A percentile compares a stretch with the other conserved stretches of the same genome.
These are phyloP conservation scores for Chauna torquata DNA, from an alignment of 2,113 vertebrate species.

Conservation along the genomic window DNA sequence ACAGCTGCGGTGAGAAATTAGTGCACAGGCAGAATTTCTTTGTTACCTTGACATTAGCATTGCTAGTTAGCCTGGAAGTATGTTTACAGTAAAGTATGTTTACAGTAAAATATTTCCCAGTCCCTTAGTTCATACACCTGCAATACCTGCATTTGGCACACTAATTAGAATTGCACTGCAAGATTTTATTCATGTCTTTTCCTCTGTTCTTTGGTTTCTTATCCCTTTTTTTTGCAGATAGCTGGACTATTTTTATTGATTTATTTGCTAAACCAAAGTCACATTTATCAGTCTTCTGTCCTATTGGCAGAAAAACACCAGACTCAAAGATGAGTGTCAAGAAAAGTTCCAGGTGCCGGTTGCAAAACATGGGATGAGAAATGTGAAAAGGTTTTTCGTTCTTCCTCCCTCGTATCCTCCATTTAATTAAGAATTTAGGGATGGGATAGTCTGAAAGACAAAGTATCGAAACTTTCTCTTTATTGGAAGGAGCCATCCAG, in stretches of 20 bases:
- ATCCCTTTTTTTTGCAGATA: neutral
- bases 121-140: conserved; percentile 14
- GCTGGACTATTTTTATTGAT: conserved; percentile 26
- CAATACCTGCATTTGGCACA: conserved; percentile 28
- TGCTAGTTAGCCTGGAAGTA: conserved; percentile 66
- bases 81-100: conserved; percentile 46
- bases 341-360: conserved; percentile 27
- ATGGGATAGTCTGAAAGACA: neutral
- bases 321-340: neutral
- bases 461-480: neutral
- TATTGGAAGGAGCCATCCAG: neutral
- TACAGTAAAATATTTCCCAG: conserved; percentile 42
- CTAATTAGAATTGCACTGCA: conserved; percentile 40
- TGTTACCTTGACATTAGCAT: conserved; percentile 76
- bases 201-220: neutral
- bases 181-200: conserved; percentile 9
- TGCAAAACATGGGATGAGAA: conserved; percentile 19
- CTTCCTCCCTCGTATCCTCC: neutral
- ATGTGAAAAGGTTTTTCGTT: conserved; percentile 15
- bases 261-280: conserved; percentile 24
- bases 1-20: conserved; percentile 82
- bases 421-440: neutral
- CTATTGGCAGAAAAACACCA: conserved; percentile 31
- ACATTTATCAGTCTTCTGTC: conserved; percentile 16
- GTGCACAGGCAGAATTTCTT: conserved; percentile 70